Percentiles rank a stretch among this genome's conserved stretches.
These are phyloP conservation scores for Aurelia aurita DNA, from an alignment of 30 jellyfish, hydroid and myxozoan genomes.

Conservation along the genomic window DNA sequence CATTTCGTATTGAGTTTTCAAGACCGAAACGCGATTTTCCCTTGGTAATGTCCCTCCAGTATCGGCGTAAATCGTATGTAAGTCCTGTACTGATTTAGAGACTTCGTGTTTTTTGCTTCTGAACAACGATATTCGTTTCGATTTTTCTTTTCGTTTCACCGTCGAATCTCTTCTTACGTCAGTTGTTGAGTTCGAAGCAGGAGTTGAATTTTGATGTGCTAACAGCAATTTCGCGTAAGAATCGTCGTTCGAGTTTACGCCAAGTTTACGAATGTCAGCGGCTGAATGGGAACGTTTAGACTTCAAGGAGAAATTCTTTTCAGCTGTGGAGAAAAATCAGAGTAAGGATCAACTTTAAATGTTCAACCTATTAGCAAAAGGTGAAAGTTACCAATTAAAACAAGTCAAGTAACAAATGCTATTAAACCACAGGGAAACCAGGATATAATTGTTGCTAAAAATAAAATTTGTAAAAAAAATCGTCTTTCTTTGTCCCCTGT, in stretches of 20 bases:
- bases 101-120: constrained; percentile 11
- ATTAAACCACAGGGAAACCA: too few relatives aligned
- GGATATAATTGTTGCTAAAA: too few relatives aligned
- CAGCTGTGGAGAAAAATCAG: background rate
- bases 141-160: background rate
- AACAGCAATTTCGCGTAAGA: background rate
- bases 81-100: constrained; percentile 1
- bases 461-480: too few relatives aligned
- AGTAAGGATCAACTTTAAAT: too few relatives aligned
- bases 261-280: constrained; percentile 21
- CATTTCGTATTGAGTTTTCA: background rate
- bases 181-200: background rate
- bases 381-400: too few relatives aligned
- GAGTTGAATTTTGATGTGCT: background rate
- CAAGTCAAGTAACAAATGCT: too few relatives aligned
- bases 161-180: background rate
- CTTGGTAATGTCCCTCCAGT: constrained; percentile 8
- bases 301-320: constrained; percentile 4
- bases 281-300: constrained; percentile 49
- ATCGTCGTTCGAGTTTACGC: constrained; percentile 26
- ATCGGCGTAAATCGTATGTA: background rate
- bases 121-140: constrained; percentile 16
- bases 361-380: too few relatives aligned
- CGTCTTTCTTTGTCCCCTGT: too few relatives aligned
- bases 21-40: constrained; percentile 19